phyloP scores from a whole-genome alignment of 2,797 vertebrate genomes.

The Acridotheres tristis region DNA sequence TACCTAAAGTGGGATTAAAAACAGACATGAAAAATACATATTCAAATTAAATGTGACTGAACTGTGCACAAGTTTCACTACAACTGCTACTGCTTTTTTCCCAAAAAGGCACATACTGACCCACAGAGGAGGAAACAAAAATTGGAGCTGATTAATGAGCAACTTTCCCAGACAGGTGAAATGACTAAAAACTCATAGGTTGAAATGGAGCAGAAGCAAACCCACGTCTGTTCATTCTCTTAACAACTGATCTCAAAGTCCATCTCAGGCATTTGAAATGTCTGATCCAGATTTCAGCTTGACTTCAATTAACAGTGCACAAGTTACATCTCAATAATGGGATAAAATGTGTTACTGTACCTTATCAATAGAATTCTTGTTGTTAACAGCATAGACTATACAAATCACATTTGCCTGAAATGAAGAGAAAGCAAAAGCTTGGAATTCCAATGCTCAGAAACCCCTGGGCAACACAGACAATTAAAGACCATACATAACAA shows the following conservation, averaged over 20 bases:
- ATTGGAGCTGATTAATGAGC: neutral
- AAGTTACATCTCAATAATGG: neutral
- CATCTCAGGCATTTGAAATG: neutral
- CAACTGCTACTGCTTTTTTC: neutral
- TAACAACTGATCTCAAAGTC: neutral
- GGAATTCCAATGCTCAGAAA: neutral
- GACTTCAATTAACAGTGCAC: neutral
- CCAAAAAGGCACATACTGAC: neutral
- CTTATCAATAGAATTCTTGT: constrained; percentile 86
- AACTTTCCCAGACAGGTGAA: neutral
- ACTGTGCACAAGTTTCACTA: neutral
- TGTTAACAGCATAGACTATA: constrained; percentile 85
- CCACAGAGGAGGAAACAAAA: neutral
- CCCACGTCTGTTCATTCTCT: neutral
- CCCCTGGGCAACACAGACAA: neutral
- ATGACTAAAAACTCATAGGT: neutral
- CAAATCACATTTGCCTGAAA: constrained; percentile 85
- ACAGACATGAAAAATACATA: neutral
- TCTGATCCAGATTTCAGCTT: neutral
- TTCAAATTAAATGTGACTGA: neutral
- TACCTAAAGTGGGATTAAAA: constrained; percentile 80
- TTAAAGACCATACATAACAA: neutral
- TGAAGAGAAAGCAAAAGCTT: neutral
- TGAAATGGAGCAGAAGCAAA: neutral
- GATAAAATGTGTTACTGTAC: constrained; percentile 59